Evolutionary conservation across 2,797 vertebrate genomes (phyloP).

Genomic region (Sebastes baramenuke): DNA sequence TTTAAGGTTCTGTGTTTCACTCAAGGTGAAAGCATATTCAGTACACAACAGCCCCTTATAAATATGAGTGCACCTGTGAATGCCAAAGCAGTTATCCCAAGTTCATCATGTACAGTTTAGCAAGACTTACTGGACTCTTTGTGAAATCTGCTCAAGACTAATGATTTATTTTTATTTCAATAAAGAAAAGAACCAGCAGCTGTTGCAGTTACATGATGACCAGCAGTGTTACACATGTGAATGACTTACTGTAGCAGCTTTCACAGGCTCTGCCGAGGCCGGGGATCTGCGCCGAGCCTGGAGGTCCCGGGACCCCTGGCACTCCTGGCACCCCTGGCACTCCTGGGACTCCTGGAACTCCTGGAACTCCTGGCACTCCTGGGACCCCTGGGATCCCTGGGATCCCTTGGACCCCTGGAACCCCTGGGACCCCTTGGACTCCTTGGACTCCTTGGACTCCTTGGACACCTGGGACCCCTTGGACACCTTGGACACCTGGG

Average conservation of each 20-base stretch:
- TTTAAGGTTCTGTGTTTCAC: not conserved
- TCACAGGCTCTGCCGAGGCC: constrained; percentile 93
- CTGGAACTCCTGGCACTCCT: fast-evolving
- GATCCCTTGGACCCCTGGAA: fast-evolving
- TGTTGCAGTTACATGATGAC: not conserved
- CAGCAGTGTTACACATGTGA: not conserved
- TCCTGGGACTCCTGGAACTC: fast-evolving
- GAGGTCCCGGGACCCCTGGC: not conserved
- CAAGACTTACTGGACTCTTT: not conserved
- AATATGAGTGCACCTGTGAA: not conserved
- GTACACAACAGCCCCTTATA: not conserved
- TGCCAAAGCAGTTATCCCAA: not conserved
- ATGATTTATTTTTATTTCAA: not conserved
- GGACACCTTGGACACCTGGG: too few species aligned
- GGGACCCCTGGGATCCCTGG: fast-evolving
- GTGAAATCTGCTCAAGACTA: not conserved
- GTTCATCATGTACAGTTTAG: not conserved
- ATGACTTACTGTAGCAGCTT: constrained; percentile 97
- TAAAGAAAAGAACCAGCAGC: not conserved
- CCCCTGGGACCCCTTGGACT: fast-evolving
- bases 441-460: fast-evolving
- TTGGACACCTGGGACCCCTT: fast-evolving
- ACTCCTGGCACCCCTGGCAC: not conserved
- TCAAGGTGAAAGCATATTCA: not conserved
- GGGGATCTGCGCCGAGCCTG: constrained; percentile 76